Evolutionary conservation across 2,888 invertebrate species (phyloP), one percentile per base, ranked within the genome.

Genomic region (Athripsodes cinereus): DNA sequence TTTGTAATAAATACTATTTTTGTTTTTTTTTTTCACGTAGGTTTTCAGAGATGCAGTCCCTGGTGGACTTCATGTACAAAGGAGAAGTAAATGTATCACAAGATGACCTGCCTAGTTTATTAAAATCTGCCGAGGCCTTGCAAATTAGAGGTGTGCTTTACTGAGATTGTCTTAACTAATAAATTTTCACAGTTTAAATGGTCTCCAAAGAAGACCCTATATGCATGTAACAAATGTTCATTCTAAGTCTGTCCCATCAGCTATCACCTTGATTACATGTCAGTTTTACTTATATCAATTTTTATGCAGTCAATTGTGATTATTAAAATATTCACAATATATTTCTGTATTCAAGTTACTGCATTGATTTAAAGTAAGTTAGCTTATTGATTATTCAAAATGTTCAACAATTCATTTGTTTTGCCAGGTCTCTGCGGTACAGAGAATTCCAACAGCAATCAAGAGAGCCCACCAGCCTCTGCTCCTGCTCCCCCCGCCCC

Each of bases 61-160:
- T 92, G 48, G 90, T 92, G 34, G 91, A 91, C 73, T 92, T 92
- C 69, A 92, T 92, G 92, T 92, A 92, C 72, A 90, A 90, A 69
- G 92, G 92, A 0, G 92, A 92, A 70, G 92, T 92, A 31, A 91
- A 90, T 69, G 90, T 92, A 0, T 88, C 90, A 2, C 91, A 92
- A 67, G 90, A 91, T 57, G 90, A 91, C 61, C 74, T 92, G 53
- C 87, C 90, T 31, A 87, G 88, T 65, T 72, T 92, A n/a, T 74
- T 92, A 10, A 87, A 87, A 68, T 90, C 90, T 0, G 92, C 92
- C 0, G 91, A 92, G 68, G 87, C 90, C 16, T 70, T 92, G 66
- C 90, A 92, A 69, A 90, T 92, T 60, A 82, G 90, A 68, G 91
- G 92, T 67, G 2, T 13, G 19, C 11, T 10, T 5, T n/a, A n/a